Evolutionary conservation across 2,113 vertebrate species (phyloP).

Genomic region (Aix galericulata): DNA sequence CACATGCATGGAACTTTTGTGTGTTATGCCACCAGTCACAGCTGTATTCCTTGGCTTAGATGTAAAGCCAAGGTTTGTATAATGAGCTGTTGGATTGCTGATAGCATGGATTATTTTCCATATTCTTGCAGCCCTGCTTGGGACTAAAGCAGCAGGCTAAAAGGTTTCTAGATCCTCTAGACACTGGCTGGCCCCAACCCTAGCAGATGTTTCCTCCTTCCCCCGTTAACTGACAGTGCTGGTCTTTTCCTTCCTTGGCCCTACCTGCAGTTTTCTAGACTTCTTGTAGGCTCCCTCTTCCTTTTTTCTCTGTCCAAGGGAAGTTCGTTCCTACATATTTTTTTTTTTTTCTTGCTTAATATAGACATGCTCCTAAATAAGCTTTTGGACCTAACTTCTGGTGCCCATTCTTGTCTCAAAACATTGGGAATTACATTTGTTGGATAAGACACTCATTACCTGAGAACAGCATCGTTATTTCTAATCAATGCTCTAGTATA

Average conservation of each 20-base stretch:
- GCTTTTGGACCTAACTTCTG: not conserved
- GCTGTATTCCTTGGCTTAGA: not conserved
- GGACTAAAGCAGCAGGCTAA: not conserved
- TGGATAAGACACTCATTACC: not conserved
- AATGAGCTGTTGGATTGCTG: not conserved
- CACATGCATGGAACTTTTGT: rapidly evolving
- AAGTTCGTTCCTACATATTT: not conserved
- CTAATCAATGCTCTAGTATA: not conserved
- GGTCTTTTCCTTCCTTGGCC: not conserved
- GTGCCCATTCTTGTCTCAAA: not conserved
- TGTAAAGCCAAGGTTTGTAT: not conserved
- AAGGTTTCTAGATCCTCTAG: not conserved
- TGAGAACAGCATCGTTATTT: constrained; percentile 6
- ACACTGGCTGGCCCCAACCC: not conserved
- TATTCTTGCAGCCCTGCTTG: not conserved
- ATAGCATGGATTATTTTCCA: not conserved
- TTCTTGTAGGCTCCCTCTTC: not conserved
- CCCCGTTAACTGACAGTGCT: not conserved
- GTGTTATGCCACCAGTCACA: not conserved
- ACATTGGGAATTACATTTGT: not conserved
- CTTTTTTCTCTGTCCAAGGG: not conserved
- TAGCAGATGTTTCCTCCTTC: not conserved
- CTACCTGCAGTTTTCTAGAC: not conserved
- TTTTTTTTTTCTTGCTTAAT: not conserved
- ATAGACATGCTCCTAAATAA: not conserved